Conservation (phyloP, 2,113 vertebrate genomes). For the Oncorhynchus masou region DNA sequence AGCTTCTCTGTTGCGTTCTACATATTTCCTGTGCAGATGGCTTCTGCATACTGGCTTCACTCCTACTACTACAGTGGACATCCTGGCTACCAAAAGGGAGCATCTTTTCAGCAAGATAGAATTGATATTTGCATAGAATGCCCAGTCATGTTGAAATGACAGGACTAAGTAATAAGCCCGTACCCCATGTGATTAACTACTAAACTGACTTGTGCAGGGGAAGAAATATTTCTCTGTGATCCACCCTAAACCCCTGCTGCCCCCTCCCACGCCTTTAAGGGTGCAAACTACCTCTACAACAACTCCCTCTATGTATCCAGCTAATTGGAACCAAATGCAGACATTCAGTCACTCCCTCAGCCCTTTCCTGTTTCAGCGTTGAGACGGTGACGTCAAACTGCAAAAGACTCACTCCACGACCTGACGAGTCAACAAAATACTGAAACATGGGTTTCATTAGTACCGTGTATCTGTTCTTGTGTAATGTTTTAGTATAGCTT, state of each 20-base stretch:
- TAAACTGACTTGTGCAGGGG: not conserved
- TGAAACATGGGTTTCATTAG: too few relatives aligned
- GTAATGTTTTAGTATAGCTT: not conserved
- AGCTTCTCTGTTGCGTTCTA: too few relatives aligned
- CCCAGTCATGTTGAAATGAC: too few relatives aligned
- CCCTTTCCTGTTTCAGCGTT: not conserved
- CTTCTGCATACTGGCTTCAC: too few relatives aligned
- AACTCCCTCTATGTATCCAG: not conserved
- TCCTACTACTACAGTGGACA: too few relatives aligned
- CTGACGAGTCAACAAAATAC: not conserved
- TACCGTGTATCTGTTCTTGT: not conserved
- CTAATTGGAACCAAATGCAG: slow-evolving; percentile 37
- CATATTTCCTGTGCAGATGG: too few relatives aligned
- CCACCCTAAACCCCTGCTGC: not conserved
- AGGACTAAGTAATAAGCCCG: too few relatives aligned
- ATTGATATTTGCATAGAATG: too few relatives aligned
- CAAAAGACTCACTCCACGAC: not conserved
- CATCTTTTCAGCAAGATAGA: too few relatives aligned
- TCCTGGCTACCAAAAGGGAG: too few relatives aligned
- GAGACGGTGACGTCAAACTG: slow-evolving; percentile 15
- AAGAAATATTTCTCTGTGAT: not conserved
- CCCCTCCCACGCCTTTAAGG: not conserved
- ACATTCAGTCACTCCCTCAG: not conserved
- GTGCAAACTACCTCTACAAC: not conserved
- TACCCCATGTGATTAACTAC: not conserved